phyloP scores from a whole-genome alignment of 2,113 vertebrate species.

The Osmerus eperlanus region DNA sequence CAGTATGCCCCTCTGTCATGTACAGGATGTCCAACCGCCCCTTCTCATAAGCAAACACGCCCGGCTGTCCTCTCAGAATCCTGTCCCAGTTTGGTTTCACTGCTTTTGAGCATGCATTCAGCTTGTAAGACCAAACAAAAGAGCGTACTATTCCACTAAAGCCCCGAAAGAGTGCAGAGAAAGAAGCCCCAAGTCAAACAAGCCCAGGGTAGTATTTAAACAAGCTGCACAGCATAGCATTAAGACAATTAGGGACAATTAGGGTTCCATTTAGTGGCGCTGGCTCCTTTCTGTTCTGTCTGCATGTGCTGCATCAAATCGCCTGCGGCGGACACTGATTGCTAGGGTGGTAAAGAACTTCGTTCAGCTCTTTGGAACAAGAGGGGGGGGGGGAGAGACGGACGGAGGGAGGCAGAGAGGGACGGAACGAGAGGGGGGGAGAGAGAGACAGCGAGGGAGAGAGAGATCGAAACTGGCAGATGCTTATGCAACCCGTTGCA shows the following conservation, averaged over 20 bases:
- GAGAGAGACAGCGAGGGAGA: background rate
- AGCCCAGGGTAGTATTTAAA: conserved; percentile 53
- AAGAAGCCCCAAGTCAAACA: conserved; percentile 47
- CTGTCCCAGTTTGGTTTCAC: background rate
- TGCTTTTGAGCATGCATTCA: conserved; percentile 7
- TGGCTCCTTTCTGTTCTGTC: conserved; percentile 49
- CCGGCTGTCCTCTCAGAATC: background rate
- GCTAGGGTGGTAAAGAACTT: conserved; percentile 43
- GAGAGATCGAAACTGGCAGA: conserved; percentile 14
- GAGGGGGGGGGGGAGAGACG: conserved; percentile 6
- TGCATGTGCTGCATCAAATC: conserved; percentile 51
- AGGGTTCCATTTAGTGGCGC: conserved; percentile 57
- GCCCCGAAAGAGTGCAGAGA: conserved; percentile 26
- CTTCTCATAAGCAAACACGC: background rate
- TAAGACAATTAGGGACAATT: conserved; percentile 68
- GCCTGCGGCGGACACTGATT: conserved; percentile 57
- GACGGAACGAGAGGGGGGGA: conserved; percentile 6
- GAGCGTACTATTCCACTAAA: conserved; percentile 6
- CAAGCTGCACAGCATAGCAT: conserved; percentile 54
- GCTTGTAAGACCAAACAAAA: conserved; percentile 13
- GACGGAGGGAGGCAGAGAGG: conserved; percentile 24
- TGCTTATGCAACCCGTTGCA: conserved; percentile 69
- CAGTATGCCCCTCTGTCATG: background rate
- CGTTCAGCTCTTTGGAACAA: background rate
- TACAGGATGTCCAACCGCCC: too few species aligned